phyloP scores from a whole-genome alignment of 2,113 vertebrate genomes.

The Bucco capensis region DNA sequence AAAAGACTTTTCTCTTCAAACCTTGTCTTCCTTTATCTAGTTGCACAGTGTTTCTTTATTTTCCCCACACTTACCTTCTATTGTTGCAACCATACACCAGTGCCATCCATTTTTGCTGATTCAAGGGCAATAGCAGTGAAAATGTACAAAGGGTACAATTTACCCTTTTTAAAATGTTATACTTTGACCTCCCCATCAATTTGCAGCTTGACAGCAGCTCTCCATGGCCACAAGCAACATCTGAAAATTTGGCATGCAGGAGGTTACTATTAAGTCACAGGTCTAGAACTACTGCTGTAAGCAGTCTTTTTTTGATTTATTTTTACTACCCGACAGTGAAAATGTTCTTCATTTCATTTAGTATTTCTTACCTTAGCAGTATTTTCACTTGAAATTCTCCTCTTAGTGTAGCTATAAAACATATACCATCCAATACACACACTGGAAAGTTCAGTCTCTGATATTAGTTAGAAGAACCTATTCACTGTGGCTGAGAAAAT shows the following conservation, averaged over 20 bases:
- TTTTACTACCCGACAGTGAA: constrained; percentile 36
- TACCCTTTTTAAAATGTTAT: not conserved
- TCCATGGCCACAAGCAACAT: not conserved
- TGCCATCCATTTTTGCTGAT: not conserved
- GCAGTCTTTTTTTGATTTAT: not conserved
- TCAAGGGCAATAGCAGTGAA: not conserved
- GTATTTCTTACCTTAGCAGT: constrained; percentile 17
- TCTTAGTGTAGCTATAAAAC: not conserved
- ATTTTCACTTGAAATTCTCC: constrained; percentile 3
- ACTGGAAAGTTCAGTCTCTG: not conserved
- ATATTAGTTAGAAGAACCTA: not conserved
- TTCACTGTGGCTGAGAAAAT: not conserved
- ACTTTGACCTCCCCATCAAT: not conserved
- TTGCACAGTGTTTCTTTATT: not conserved
- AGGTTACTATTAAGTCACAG: constrained; percentile 11
- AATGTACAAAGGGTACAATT: too few species aligned
- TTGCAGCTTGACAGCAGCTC: not conserved
- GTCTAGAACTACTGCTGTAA: constrained; percentile 4
- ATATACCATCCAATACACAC: not conserved
- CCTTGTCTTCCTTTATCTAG: not conserved
- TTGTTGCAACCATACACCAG: not conserved
- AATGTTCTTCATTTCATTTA: not conserved
- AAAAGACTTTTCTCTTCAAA: not conserved
- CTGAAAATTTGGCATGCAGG: not conserved
- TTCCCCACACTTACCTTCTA: not conserved